A percentile compares a stretch with the other conserved stretches of the same genome.
phyloP scores from a whole-genome alignment of 1,140 invertebrate genomes.

The Aporrectodea caliginosa region DNA sequence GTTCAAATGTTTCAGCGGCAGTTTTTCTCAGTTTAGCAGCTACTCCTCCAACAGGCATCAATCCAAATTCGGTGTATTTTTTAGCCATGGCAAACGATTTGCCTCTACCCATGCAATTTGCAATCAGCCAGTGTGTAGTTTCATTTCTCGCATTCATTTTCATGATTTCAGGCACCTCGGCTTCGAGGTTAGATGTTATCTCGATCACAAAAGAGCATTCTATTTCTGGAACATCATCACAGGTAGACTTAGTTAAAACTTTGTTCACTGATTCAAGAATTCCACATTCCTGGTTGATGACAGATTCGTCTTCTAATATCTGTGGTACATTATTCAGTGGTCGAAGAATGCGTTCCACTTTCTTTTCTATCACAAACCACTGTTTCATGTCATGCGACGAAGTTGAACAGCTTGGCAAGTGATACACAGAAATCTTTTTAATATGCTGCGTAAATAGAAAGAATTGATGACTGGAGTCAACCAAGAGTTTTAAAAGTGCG shows the following conservation, averaged over 20 bases:
- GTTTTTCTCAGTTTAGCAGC: neutral
- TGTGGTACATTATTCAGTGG: no score
- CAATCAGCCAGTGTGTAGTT: neutral
- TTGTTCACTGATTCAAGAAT: neutral
- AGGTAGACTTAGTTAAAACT: no score
- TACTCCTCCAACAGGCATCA: neutral
- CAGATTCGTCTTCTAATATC: neutral
- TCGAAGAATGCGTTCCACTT: neutral
- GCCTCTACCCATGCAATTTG: neutral
- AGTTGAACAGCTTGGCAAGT: constrained; percentile 31
- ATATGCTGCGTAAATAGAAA: constrained; percentile 50
- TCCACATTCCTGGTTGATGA: neutral
- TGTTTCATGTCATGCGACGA: neutral
- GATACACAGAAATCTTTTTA: constrained; percentile 40
- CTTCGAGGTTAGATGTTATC: neutral
- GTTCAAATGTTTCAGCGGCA: neutral
- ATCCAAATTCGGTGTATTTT: neutral
- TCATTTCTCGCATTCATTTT: no score
- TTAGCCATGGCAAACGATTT: neutral
- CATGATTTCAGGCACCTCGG: no score
- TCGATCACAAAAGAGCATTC: neutral
- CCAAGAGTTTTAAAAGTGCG: constrained; percentile 42
- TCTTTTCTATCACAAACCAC: neutral
- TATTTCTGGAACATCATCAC: neutral
- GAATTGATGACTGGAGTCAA: constrained; percentile 37